Evolutionary conservation across 2,888 invertebrate species (phyloP).

Genomic region (Caenorhabditis zanzibari): DNA sequence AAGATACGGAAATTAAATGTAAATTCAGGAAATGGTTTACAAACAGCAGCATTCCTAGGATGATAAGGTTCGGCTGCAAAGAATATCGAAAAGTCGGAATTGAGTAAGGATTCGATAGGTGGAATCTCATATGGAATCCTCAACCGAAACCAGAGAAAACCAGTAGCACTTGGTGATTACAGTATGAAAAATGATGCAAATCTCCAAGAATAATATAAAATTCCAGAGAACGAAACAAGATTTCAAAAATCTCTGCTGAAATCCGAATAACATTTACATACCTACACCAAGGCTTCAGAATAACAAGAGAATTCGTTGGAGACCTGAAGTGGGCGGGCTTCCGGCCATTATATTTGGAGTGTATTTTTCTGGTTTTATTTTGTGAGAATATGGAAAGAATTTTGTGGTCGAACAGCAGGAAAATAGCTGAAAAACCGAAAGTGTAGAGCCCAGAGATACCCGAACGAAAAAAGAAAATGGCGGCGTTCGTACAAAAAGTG

Average conservation of each 20-base stretch:
- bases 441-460: slow-evolving; percentile 18
- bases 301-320: neutral
- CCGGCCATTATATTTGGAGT: slow-evolving; percentile 45
- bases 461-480: slow-evolving; percentile 26
- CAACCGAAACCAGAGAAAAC: too few species aligned
- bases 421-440: neutral
- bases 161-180: too few species aligned
- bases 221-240: too few species aligned
- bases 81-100: too few species aligned
- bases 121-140: too few species aligned
- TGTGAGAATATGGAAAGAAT: slow-evolving; percentile 27
- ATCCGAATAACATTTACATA: neutral
- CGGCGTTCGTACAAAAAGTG: slow-evolving; percentile 56
- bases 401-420: neutral
- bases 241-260: neutral
- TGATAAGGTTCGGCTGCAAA: too few species aligned
- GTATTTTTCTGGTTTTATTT: slow-evolving; percentile 8
- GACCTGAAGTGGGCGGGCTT: slow-evolving; percentile 12
- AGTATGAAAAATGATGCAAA: too few species aligned
- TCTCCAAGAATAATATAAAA: too few species aligned
- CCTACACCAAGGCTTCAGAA: neutral
- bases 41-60: too few species aligned
- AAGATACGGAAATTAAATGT: neutral
- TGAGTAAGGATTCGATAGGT: too few species aligned
- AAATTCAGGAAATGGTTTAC: too few species aligned